Evolutionary conservation across 2,113 vertebrate genomes (phyloP).

Genomic region (Damaliscus lunatus): DNA sequence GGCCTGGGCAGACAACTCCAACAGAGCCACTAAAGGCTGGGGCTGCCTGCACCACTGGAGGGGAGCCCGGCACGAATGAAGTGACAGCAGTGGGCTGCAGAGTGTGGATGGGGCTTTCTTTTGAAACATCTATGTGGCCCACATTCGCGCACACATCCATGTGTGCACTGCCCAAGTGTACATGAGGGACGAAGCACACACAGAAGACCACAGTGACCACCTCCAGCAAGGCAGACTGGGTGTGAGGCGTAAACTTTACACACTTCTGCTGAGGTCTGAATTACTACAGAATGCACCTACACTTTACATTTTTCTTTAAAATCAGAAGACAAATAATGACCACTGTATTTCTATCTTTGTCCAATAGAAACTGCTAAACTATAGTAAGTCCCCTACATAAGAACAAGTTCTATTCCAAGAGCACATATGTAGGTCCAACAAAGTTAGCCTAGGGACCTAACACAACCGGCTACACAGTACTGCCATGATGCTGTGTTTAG

Average conservation of each 20-base stretch:
- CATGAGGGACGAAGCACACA: not conserved
- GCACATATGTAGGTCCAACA: not conserved
- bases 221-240: not conserved
- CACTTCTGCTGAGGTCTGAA: not conserved
- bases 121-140: not conserved
- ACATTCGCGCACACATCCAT: rapidly evolving
- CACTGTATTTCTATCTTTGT: not conserved
- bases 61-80: rapidly evolving
- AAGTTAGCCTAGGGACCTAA: not conserved
- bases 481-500: not conserved
- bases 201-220: not conserved
- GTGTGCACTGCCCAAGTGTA: rapidly evolving
- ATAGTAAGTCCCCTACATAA: not conserved
- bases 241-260: not conserved
- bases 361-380: not conserved
- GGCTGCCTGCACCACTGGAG: not conserved
- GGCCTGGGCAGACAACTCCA: not conserved
- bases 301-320: not conserved
- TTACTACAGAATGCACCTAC: not conserved
- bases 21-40: not conserved
- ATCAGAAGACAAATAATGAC: not conserved
- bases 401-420: not conserved
- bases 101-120: not conserved
- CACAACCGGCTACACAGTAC: not conserved
- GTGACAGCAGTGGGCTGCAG: not conserved